Base-by-base conservation (phyloP, 2,888 invertebrate genomes). In the Ennomos erosarius region DNA sequence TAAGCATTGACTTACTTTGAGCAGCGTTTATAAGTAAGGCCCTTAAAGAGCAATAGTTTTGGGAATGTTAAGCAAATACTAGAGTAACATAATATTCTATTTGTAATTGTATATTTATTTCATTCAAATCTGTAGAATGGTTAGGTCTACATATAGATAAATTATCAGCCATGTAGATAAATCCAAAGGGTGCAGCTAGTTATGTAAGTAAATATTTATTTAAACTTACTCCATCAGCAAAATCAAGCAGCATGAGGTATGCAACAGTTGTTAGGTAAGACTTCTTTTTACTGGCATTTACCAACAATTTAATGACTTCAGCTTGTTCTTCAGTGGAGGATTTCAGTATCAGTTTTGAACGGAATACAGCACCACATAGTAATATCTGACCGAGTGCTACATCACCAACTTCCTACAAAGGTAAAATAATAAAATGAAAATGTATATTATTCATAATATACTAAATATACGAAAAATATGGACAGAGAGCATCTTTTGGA, bases 331-430 rank as follows among this genome's bases (percentile, higher is more conserved):
- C 94, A 33, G 69, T 70, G 0, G 89, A 82, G 65, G 89, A 88
- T 67, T 88, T 88, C 1, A 85, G 67, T 69, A 95, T 92, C 49
- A 94, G 84, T 13, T 93, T 94, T 0, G 96, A 95, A 49, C 95
- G 93, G 60, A 96, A 93, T 36, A 96, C 76, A 3, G 96, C 95
- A 16, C 96, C 95, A 76, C 95, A 95, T 0, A 94, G 92, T 69
- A 97, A 86, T 62, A 97, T 94, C 75, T 95, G 94, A 0, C 97
- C 97, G 16, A 95, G 93, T 36, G 94, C 93, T 47, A 96, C 93
- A 87, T 96, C 96, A 38, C 95, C 95, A 73, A 95, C 94, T 92
- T 96, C 96, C 96, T 96, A 70, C 42, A 63, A 69, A 36, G 36
- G 26, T 26, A 6, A 26, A 26, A 26, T 5, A 26, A 26, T 26